A percentile compares a stretch with the other conserved stretches of the same genome.
phyloP scores from a whole-genome alignment of 2,113 vertebrate genomes.

The Gallinago media region DNA sequence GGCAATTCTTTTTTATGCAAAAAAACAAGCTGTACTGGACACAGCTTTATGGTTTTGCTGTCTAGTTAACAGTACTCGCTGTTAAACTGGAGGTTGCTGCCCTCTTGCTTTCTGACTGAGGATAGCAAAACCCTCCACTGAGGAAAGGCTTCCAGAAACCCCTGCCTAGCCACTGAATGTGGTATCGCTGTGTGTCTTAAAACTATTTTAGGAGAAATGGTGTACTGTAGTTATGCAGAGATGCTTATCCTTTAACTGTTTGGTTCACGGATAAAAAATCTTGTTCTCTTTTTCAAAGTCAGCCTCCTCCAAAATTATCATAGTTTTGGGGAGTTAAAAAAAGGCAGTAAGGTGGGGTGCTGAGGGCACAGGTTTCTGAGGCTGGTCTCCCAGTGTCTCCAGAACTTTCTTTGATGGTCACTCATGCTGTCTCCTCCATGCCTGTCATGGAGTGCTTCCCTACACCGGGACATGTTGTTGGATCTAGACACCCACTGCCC shows the following conservation, averaged over 20 bases:
- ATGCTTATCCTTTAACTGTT: not conserved
- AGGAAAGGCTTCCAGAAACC: not conserved
- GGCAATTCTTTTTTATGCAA: not conserved
- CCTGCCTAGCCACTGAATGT: not conserved
- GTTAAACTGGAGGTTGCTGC: conserved; percentile 24
- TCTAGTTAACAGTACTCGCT: not conserved
- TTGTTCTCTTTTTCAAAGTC: not conserved
- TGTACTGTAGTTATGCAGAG: not conserved
- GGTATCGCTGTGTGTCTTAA: not conserved
- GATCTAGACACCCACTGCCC: accelerated
- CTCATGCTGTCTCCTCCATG: not conserved
- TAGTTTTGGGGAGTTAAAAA: not conserved
- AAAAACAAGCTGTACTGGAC: too few relatives aligned
- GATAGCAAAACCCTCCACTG: not conserved
- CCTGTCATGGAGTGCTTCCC: not conserved
- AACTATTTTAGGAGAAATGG: not conserved
- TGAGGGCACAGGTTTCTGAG: not conserved
- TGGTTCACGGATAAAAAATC: not conserved
- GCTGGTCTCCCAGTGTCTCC: not conserved
- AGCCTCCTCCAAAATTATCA: not conserved
- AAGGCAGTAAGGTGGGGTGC: not conserved
- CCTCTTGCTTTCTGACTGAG: conserved; percentile 23
- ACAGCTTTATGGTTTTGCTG: not conserved
- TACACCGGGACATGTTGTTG: not conserved
- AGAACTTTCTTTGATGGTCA: not conserved